Base-by-base conservation (phyloP, 2,888 invertebrate genomes). In the Rhagonycha lutea region DNA sequence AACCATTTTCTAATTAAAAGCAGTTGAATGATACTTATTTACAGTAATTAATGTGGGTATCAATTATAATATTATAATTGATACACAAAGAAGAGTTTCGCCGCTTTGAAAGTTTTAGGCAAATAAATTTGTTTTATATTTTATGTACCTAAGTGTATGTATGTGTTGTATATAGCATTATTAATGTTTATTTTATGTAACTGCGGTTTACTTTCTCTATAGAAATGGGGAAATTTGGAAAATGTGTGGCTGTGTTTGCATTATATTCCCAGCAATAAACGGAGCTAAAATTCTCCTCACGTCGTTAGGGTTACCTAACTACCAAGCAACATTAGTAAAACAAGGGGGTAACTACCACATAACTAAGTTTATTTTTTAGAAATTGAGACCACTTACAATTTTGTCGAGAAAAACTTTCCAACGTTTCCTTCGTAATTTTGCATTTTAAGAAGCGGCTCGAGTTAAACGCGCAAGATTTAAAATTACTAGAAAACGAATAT, bases 221-320 rank as follows among this genome's bases (percentile, higher is more conserved):
- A 14, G 18, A 68, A 71, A 75, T 72, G 63, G 69, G 23, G 61
- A 75, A 75, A 69, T 72, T 69, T 67, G 60, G 63, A 62, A 75
- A 75, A 69, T 72, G 69, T 75, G 72, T 47, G 72, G n/a, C 68
- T 61, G 24, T 65, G 26, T 65, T 65, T 65, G 63, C 69, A 61
- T 61, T 68, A 68, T 61, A 68, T 75, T 61, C 75, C 69, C 28
- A 68, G 72, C 68, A 71, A 75, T 75, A 75, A 75, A 72, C 75
- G 68, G 68, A 24, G 11, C 68, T 68, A 62, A 47, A 60, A 71
- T 61, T 70, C 68, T 47, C 47, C 72, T 32, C 71, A 47, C 71
- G 23, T 71, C 70, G 74, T 74, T 74, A 74, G 70, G 71, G 75
- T 74, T 74, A 74, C 74, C 29, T 74, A 65, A 65, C 63, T 65